Evolutionary conservation across 2,888 invertebrate species (phyloP).

Genomic region (Ecliptopera silaceata): DNA sequence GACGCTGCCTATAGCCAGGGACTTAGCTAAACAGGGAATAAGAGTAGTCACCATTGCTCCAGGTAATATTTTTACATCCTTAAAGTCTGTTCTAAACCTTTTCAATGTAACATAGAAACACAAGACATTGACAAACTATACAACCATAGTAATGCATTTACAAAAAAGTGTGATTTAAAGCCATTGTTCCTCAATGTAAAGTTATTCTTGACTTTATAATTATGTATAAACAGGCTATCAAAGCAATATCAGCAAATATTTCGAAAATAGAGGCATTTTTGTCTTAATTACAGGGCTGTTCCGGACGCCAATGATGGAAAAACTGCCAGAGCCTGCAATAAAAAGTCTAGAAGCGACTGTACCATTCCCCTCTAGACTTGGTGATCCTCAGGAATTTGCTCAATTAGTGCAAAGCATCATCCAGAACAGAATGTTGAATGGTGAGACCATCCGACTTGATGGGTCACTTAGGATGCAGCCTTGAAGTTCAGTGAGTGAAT

Average conservation of each 20-base stretch:
- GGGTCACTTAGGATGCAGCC: constrained; percentile 83
- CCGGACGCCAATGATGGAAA: constrained; percentile 79
- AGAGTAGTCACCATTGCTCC: constrained; percentile 92
- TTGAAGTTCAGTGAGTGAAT: constrained; percentile 38
- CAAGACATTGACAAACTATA: too few relatives aligned
- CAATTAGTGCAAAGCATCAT: constrained; percentile 79
- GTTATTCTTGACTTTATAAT: too few relatives aligned
- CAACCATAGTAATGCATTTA: too few relatives aligned
- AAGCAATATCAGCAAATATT: too few relatives aligned
- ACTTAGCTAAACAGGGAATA: constrained; percentile 92
- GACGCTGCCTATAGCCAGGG: constrained; percentile 97
- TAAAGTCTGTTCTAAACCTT: too few relatives aligned
- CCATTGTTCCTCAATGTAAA: too few relatives aligned
- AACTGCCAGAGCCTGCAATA: constrained; percentile 77
- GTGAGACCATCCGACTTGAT: constrained; percentile 83
- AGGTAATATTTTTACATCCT: constrained; percentile 78
- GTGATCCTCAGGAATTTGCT: constrained; percentile 80
- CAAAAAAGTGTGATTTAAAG: too few relatives aligned
- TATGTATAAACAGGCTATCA: too few relatives aligned
- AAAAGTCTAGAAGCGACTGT: constrained; percentile 71
- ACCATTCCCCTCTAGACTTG: constrained; percentile 81
- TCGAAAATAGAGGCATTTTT: too few relatives aligned
- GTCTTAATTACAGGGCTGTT: constrained; percentile 72
- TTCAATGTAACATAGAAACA: too few relatives aligned
- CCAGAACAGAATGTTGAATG: constrained; percentile 83